These are phyloP conservation scores for Phenganax marumi DNA, from an alignment of 92 coral and sea anemone species.

Conservation along the genomic window DNA sequence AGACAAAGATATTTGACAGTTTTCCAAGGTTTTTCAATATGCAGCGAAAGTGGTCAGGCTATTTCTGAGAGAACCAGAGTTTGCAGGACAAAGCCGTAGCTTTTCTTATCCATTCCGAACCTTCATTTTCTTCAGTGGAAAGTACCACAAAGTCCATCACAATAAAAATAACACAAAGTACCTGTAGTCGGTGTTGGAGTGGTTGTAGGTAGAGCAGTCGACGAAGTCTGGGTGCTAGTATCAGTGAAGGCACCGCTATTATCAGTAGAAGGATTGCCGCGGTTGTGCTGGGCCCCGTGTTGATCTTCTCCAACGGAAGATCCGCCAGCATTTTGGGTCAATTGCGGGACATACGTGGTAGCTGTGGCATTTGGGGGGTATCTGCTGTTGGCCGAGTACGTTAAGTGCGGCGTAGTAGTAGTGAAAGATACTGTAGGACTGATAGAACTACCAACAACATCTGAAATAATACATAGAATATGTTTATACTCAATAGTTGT, in stretches of 20 bases:
- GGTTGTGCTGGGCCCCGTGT: too few relatives aligned
- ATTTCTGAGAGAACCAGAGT: too few relatives aligned
- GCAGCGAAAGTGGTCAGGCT: not conserved
- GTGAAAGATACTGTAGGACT: not conserved
- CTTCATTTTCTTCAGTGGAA: not conserved
- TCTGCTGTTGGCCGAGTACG: not conserved
- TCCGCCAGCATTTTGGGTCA: not conserved
- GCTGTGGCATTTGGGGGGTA: not conserved
- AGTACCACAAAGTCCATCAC: not conserved
- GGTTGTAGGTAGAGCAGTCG: constrained; percentile 8
- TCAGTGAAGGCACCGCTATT: not conserved
- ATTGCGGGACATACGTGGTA: not conserved
- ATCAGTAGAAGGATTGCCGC: too few relatives aligned
- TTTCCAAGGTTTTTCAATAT: too few relatives aligned
- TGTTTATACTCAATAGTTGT: too few relatives aligned
- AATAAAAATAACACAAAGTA: not conserved
- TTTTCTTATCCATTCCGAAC: not conserved
- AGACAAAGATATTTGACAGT: not conserved
- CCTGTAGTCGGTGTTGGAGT: constrained; percentile 29
- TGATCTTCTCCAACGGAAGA: not conserved
- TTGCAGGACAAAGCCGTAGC: not conserved
- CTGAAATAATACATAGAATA: too few relatives aligned
- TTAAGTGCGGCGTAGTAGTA: not conserved
- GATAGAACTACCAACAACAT: not conserved
- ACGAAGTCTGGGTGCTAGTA: not conserved